Evolutionary conservation across 1,140 invertebrate species (phyloP).

Genomic region (Brachionus rotundiformis): DNA sequence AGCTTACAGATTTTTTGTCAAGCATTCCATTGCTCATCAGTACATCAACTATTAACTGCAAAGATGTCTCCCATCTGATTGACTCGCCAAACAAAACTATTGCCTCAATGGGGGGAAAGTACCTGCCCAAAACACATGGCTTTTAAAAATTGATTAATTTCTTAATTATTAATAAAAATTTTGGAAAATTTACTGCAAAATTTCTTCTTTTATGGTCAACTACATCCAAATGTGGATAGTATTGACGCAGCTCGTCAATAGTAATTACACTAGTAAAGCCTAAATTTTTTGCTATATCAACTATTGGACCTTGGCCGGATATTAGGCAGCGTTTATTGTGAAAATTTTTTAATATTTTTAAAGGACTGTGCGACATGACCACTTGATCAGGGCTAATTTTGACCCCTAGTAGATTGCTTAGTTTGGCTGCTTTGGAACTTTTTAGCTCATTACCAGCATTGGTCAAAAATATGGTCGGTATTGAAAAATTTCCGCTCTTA

Average conservation of each 20-base stretch:
- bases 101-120: conserved; percentile 63
- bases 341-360: conserved; percentile 70
- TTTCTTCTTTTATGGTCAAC: conserved; percentile 70
- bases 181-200: conserved; percentile 61
- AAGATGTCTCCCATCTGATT: conserved; percentile 63
- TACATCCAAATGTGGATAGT: conserved; percentile 72
- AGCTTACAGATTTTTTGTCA: background rate
- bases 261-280: conserved; percentile 72
- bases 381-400: conserved; percentile 68
- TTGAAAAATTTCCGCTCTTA: conserved; percentile 58
- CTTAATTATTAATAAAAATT: conserved; percentile 14
- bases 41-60: conserved; percentile 72
- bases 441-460: conserved; percentile 64
- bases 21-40: conserved; percentile 70
- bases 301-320: conserved; percentile 72
- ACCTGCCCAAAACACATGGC: conserved; percentile 66
- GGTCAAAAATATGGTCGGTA: conserved; percentile 63
- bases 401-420: conserved; percentile 62
- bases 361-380: conserved; percentile 73
- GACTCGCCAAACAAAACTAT: conserved; percentile 64
- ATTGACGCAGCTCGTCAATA: conserved; percentile 68
- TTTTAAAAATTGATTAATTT: conserved; percentile 54
- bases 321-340: conserved; percentile 72
- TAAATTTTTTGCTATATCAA: conserved; percentile 71
- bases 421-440: conserved; percentile 62